These are phyloP conservation scores for Trachythela sp. DNA, from an alignment of 64 coral and sea anemone species.

Conservation along the genomic window DNA sequence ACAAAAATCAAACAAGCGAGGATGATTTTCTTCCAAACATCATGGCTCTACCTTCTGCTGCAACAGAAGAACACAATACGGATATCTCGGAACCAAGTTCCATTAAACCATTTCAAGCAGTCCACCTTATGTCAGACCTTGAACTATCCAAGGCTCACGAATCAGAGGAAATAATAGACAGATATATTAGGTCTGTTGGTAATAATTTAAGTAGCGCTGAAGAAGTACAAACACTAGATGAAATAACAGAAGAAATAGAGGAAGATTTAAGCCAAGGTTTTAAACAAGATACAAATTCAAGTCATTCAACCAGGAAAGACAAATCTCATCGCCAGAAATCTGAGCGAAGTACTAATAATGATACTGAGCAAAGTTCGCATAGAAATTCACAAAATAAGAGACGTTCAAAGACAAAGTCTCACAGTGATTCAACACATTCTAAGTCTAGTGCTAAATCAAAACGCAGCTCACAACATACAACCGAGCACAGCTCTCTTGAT, in stretches of 20 bases:
- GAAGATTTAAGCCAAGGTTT: slow-evolving; percentile 44
- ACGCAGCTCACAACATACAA: background rate
- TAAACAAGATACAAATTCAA: background rate
- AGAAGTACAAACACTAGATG: slow-evolving; percentile 76
- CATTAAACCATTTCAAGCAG: slow-evolving; percentile 64
- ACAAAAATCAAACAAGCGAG: slow-evolving; percentile 47
- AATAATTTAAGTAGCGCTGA: slow-evolving; percentile 46
- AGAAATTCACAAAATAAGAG: background rate
- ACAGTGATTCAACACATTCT: background rate
- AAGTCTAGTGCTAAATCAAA: background rate
- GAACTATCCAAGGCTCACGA: slow-evolving; percentile 45
- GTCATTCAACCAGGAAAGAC: background rate
- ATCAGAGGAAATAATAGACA: slow-evolving; percentile 35
- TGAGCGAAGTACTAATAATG: background rate
- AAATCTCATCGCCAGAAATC: background rate
- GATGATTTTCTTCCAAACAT: slow-evolving; percentile 93
- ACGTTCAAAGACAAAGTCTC: background rate
- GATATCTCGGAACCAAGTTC: slow-evolving; percentile 55
- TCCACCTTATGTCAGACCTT: slow-evolving; percentile 71
- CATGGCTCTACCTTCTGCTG: slow-evolving; percentile 53
- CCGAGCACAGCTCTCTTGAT: background rate
- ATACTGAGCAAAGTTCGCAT: background rate
- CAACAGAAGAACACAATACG: slow-evolving; percentile 27
- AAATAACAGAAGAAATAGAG: slow-evolving; percentile 79
- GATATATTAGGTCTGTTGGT: slow-evolving; percentile 22